Percentiles rank a stretch among this genome's conserved stretches.
These are phyloP conservation scores for Merops nubicus DNA, from an alignment of 2,113 vertebrate genomes.

Conservation along the genomic window DNA sequence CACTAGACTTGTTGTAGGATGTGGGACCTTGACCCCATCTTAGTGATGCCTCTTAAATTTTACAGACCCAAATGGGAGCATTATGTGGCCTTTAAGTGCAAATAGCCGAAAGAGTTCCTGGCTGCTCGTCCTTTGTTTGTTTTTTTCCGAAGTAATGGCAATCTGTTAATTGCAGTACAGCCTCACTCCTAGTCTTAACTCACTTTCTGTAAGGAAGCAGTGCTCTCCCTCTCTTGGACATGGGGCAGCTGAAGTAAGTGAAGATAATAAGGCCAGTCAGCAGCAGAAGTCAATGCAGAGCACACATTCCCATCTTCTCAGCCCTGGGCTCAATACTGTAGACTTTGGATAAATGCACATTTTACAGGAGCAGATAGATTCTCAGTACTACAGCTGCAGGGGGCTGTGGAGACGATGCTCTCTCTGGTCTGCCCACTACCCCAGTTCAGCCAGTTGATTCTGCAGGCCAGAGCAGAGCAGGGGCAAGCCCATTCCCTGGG, in stretches of 20 bases:
- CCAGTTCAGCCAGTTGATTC: background rate
- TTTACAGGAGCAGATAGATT: background rate
- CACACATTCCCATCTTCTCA: background rate
- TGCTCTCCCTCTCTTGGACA: background rate
- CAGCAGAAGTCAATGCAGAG: background rate
- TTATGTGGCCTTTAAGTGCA: background rate
- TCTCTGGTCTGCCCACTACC: background rate
- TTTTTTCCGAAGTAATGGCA: background rate
- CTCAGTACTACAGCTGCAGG: background rate
- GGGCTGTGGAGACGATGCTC: background rate
- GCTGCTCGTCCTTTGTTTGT: background rate
- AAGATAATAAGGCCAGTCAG: background rate
- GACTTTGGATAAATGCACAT: background rate
- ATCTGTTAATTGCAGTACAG: background rate
- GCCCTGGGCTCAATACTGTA: background rate
- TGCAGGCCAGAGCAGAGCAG: background rate
- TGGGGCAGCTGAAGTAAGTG: background rate
- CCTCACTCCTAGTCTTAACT: background rate
- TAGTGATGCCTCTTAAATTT: background rate
- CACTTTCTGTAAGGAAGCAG: background rate
- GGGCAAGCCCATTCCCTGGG: background rate
- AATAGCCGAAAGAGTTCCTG: background rate
- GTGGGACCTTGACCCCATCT: background rate
- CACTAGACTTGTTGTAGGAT: background rate
- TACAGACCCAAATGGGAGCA: background rate